A percentile compares a stretch with the other conserved stretches of the same genome.
Conservation (phyloP, 2,113 vertebrate genomes). For the Bagarius yarrelli region DNA sequence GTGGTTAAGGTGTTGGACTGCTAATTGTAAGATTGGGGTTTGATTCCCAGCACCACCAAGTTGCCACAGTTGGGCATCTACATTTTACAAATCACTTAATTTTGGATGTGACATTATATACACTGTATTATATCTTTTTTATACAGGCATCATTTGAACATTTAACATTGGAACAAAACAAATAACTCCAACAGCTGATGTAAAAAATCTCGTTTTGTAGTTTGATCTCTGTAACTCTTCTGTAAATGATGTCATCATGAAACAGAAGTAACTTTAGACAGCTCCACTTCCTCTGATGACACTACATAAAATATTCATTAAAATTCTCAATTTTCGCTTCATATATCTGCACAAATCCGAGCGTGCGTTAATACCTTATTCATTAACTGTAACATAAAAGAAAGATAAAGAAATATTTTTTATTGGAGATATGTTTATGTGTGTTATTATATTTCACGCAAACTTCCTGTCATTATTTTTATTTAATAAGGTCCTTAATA, state of each 20-base stretch:
- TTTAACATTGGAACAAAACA: too few relatives aligned
- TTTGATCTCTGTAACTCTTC: slow-evolving; percentile 4
- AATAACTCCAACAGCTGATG: background rate
- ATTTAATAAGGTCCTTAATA: too few relatives aligned
- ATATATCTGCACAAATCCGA: slow-evolving; percentile 21
- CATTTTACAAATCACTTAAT: background rate
- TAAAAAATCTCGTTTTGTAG: background rate
- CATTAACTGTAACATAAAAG: slow-evolving; percentile 17
- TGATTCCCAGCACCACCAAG: too few relatives aligned
- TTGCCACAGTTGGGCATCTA: too few relatives aligned
- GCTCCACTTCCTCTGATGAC: slow-evolving; percentile 25
- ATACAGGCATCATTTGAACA: background rate
- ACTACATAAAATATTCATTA: slow-evolving; percentile 40
- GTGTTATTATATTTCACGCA: too few relatives aligned
- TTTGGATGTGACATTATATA: background rate
- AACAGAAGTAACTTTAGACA: slow-evolving; percentile 27
- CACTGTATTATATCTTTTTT: background rate
- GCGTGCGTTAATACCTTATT: slow-evolving; percentile 31
- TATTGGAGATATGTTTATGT: too few relatives aligned
- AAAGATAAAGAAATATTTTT: slow-evolving; percentile 15
- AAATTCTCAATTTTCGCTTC: slow-evolving; percentile 26
- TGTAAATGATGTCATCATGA: background rate
- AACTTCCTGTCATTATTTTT: too few relatives aligned
- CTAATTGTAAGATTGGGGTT: too few relatives aligned
- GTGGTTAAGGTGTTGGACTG: too few relatives aligned